Evolutionary conservation across 1,140 invertebrate species (phyloP).

Genomic region (Belonocnema kinseyi): DNA sequence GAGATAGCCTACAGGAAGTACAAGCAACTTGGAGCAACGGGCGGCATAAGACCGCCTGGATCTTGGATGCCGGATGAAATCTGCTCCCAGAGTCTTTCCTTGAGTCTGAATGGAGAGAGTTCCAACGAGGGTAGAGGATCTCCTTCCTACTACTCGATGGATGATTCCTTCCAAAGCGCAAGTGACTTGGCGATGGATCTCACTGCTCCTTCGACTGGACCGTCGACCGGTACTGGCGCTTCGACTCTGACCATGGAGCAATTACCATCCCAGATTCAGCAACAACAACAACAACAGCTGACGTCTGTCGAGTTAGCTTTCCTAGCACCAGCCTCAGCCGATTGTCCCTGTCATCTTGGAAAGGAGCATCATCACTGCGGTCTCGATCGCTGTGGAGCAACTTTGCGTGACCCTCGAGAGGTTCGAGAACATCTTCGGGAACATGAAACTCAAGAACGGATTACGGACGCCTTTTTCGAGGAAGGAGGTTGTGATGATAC

Average conservation of each 20-base stretch:
- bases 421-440: slow-evolving; percentile 90
- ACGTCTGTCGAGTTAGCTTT: slow-evolving; percentile 62
- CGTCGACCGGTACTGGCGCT: slow-evolving; percentile 56
- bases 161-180: slow-evolving; percentile 72
- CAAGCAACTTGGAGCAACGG: slow-evolving; percentile 78
- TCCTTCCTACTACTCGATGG: slow-evolving; percentile 71
- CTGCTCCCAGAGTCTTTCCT: slow-evolving; percentile 62
- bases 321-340: slow-evolving; percentile 57
- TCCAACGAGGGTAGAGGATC: slow-evolving; percentile 75
- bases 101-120: slow-evolving; percentile 74
- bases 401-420: slow-evolving; percentile 73
- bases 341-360: slow-evolving; percentile 66
- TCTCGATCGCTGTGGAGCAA: slow-evolving; percentile 67
- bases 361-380: slow-evolving; percentile 72
- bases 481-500: slow-evolving; percentile 81
- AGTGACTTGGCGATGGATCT: slow-evolving; percentile 73
- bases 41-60: slow-evolving; percentile 56
- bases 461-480: slow-evolving; percentile 88
- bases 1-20: slow-evolving; percentile 89
- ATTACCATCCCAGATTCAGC: slow-evolving; percentile 40
- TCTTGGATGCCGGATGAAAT: slow-evolving; percentile 53
- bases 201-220: slow-evolving; percentile 63
- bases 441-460: slow-evolving; percentile 90
- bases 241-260: slow-evolving; percentile 46
- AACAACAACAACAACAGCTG: slow-evolving; percentile 54